Percentiles rank a stretch among this genome's conserved stretches.
Evolutionary conservation across 1,140 invertebrate species (phyloP).

Genomic region (Drosophila kohkoa): DNA sequence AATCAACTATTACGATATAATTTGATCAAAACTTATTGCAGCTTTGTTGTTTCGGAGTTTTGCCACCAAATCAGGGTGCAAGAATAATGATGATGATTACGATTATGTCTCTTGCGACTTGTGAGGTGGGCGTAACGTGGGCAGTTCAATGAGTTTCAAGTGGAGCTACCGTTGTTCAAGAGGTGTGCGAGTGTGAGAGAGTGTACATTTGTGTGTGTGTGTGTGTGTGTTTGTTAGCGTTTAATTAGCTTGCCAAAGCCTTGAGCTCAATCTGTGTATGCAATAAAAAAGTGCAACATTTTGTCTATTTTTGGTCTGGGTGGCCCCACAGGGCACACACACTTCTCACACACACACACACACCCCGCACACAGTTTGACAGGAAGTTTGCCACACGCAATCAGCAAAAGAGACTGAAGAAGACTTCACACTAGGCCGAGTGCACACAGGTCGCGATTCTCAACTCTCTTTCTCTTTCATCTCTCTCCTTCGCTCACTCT

Average conservation of each 20-base stretch:
- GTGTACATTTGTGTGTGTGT: slow-evolving; percentile 44
- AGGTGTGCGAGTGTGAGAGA: slow-evolving; percentile 38
- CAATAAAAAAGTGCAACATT: slow-evolving; percentile 58
- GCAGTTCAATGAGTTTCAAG: slow-evolving; percentile 41
- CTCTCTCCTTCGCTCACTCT: slow-evolving; percentile 2
- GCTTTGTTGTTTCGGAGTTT: background rate
- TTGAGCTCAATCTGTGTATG: slow-evolving; percentile 64
- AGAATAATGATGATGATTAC: slow-evolving; percentile 30
- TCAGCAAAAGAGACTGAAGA: slow-evolving; percentile 48
- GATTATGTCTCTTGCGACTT: slow-evolving; percentile 25
- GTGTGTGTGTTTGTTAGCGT: slow-evolving; percentile 36
- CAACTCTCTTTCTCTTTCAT: slow-evolving; percentile 6
- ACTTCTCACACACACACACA: slow-evolving; percentile 7
- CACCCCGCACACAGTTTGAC: slow-evolving; percentile 41
- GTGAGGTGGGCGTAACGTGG: slow-evolving; percentile 43
- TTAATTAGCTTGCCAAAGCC: slow-evolving; percentile 73
- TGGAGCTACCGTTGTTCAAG: slow-evolving; percentile 60
- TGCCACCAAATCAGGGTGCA: slow-evolving; percentile 39
- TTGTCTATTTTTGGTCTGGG: slow-evolving; percentile 39
- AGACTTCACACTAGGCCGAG: slow-evolving; percentile 54
- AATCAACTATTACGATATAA: slow-evolving; percentile 59
- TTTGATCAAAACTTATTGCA: slow-evolving; percentile 39
- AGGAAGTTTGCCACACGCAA: slow-evolving; percentile 80
- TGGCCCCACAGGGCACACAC: slow-evolving; percentile 35
- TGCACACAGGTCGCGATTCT: slow-evolving; percentile 38